Evolutionary conservation across 2,113 vertebrate species (phyloP), one percentile per base, ranked within the genome.

Genomic region (Plecturocebus donacophilus): DNA sequence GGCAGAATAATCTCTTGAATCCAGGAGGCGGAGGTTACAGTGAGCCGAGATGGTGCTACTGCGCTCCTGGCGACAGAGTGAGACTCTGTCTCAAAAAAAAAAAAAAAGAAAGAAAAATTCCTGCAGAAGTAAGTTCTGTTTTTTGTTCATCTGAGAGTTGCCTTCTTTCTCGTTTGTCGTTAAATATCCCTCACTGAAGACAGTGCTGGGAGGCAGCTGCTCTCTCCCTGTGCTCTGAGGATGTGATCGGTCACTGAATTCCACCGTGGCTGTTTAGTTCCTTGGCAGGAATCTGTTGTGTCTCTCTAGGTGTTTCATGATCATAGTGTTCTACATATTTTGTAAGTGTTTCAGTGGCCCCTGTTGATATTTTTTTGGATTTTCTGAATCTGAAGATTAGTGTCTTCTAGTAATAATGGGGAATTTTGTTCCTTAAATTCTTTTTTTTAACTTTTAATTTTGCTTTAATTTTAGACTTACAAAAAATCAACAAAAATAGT

Each of bases 41-140:
- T 52, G 52, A 52, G 52, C 52, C 5, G 52, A 52, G 52, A 52
- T 6, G 17, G 16, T 52, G 52, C 52, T 52, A 52, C 52, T 19
- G 52, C 5, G 5, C 52, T 5, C 52, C 52, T 52, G 52, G 16
- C 16, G 16, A 52, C 52, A 52, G 52, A 17, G 52, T 14, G 16
- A 52, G 52, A 17, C 52, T 52, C 52, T 52, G 16, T 52, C 52
- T 52, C 52, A 52, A 52, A 52, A 52, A 52, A 17, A 52, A 52
- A 52, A 16, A 52, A 16, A 47, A 12, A 52, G 49, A 52, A 52
- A 52, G 52, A 20, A 40, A 64, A 40, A 64, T 11, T 27, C 13
- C 25, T 32, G 2, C 3, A 1, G 35, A 0, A 1, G 5, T 47
- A 11, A 35, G 1, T 16, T n/a, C 13, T 12, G 5, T 5, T 14